These are phyloP conservation scores for Eupithecia subfuscata DNA, from an alignment of 2,888 invertebrate genomes.

Conservation along the genomic window DNA sequence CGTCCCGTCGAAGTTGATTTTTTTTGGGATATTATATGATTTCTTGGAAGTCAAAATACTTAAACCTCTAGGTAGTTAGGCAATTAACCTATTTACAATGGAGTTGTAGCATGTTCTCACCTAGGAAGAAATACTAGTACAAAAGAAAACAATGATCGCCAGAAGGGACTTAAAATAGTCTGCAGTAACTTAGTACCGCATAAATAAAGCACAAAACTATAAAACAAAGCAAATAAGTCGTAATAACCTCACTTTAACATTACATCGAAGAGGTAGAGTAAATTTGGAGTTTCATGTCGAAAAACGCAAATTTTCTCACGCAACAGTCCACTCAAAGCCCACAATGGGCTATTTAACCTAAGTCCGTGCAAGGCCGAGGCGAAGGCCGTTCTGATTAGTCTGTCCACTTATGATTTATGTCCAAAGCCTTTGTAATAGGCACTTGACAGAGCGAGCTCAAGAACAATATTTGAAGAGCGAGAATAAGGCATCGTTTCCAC, in stretches of 20 bases:
- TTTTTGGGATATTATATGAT: too few relatives aligned
- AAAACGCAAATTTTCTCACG: constrained; percentile 11
- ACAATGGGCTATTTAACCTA: constrained; percentile 10
- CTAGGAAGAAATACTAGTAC: too few relatives aligned
- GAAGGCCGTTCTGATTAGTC: constrained; percentile 5
- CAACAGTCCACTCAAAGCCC: not conserved
- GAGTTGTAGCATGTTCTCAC: too few relatives aligned
- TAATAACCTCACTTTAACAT: not conserved
- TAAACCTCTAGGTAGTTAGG: too few relatives aligned
- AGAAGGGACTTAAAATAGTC: too few relatives aligned
- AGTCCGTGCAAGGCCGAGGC: not conserved
- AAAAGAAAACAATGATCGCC: too few relatives aligned
- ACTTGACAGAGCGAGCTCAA: not conserved
- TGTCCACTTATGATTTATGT: constrained; percentile 16
- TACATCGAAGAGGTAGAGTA: not conserved
- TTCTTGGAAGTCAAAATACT: too few relatives aligned
- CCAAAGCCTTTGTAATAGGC: constrained; percentile 3
- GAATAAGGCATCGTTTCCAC: not conserved
- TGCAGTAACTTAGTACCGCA: too few relatives aligned
- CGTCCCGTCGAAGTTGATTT: too few relatives aligned
- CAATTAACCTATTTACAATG: too few relatives aligned
- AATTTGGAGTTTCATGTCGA: not conserved
- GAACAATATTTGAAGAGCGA: constrained; percentile 4
- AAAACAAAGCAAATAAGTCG: not conserved
- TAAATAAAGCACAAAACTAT: not conserved